Evolutionary conservation across 2,797 vertebrate genomes (phyloP).

Genomic region (Phylloscopus collybita): DNA sequence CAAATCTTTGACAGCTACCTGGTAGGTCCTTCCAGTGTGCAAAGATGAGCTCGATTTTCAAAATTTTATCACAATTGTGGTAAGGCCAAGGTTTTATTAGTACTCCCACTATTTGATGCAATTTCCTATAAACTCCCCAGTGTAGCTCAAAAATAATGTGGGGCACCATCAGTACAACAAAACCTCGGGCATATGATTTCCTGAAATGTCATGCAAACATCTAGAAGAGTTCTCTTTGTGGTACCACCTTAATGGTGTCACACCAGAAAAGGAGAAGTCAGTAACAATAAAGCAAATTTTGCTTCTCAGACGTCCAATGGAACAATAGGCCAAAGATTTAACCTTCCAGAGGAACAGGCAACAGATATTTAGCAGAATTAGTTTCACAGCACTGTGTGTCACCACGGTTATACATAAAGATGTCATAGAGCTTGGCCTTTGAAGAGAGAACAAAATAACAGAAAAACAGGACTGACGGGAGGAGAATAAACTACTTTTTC

Average conservation of each 20-base stretch:
- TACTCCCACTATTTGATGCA: not conserved
- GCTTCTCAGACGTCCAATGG: not conserved
- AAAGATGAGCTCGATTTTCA: not conserved
- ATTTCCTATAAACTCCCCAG: not conserved
- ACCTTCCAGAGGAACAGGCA: not conserved
- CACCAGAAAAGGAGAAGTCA: not conserved
- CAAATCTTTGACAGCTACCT: not conserved
- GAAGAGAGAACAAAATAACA: not conserved
- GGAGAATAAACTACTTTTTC: not conserved
- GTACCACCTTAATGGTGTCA: not conserved
- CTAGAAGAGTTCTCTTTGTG: not conserved
- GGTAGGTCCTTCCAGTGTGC: not conserved
- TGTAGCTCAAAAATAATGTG: not conserved
- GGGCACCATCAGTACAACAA: not conserved
- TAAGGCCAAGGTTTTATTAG: not conserved
- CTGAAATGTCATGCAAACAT: not conserved
- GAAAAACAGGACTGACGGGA: not conserved
- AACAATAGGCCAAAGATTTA: not conserved
- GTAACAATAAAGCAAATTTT: not conserved
- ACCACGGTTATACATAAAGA: not conserved
- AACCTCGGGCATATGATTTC: accelerated
- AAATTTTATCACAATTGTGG: not conserved
- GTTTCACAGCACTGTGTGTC: not conserved
- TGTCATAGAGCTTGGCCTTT: not conserved
- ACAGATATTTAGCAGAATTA: not conserved